These are phyloP conservation scores for Pampus argenteus DNA, from an alignment of 2,797 vertebrate species.

Conservation along the genomic window DNA sequence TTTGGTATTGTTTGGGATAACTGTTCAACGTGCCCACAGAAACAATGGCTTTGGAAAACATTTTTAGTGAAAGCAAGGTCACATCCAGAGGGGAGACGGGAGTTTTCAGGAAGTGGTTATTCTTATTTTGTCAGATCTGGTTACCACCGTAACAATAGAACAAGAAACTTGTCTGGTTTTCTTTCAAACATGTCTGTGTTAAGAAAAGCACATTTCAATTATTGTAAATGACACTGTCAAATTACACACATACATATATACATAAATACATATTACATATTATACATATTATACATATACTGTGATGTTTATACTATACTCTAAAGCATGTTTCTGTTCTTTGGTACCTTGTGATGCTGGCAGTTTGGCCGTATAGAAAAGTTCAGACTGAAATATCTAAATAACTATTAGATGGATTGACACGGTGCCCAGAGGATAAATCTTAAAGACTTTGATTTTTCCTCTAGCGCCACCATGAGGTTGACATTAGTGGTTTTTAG, in stretches of 20 bases:
- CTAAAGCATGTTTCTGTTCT: too few relatives aligned
- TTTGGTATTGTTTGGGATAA: slow-evolving; percentile 45
- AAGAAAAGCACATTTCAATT: slow-evolving; percentile 2
- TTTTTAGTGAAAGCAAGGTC: slow-evolving; percentile 48
- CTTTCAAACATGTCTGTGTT: not conserved
- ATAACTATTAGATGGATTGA: too few relatives aligned
- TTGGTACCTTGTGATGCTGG: too few relatives aligned
- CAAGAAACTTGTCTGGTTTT: slow-evolving; percentile 4
- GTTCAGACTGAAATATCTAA: too few relatives aligned
- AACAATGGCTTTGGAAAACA: slow-evolving; percentile 56
- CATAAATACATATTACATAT: too few relatives aligned
- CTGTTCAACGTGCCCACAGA: slow-evolving; percentile 17
- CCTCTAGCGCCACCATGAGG: too few relatives aligned
- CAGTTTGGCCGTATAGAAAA: too few relatives aligned
- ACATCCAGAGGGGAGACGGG: slow-evolving; percentile 28
- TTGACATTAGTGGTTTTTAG: too few relatives aligned
- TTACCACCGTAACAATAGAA: slow-evolving; percentile 41
- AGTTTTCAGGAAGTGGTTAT: slow-evolving; percentile 51
- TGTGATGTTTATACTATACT: too few relatives aligned
- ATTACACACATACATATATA: not conserved
- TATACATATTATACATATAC: too few relatives aligned
- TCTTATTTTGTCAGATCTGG: slow-evolving; percentile 26
- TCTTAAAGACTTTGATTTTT: too few relatives aligned
- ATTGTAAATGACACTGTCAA: not conserved
- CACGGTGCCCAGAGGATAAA: too few relatives aligned